Evolutionary conservation across 2,113 vertebrate species (phyloP).

Genomic region (Malurus alboscapulatus): DNA sequence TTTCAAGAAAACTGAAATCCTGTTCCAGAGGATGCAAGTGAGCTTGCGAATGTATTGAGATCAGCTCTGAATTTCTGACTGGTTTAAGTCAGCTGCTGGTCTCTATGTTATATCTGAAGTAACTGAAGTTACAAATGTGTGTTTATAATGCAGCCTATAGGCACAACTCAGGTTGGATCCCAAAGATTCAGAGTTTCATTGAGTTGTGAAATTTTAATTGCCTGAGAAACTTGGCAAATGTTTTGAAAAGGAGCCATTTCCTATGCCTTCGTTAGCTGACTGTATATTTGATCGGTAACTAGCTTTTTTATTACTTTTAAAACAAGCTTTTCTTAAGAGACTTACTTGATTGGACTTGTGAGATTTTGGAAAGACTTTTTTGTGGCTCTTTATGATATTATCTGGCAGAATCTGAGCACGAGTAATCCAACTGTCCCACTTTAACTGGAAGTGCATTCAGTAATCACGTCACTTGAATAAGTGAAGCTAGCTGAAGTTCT

Average conservation of each 20-base stretch:
- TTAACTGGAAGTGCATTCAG: conserved; percentile 23
- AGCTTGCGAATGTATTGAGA: background rate
- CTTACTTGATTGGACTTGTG: background rate
- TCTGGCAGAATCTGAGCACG: background rate
- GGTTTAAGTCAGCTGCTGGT: background rate
- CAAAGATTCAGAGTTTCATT: background rate
- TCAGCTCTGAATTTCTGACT: background rate
- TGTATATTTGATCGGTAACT: background rate
- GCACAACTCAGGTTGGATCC: background rate
- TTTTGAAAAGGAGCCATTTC: conserved; percentile 12
- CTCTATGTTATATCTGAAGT: background rate
- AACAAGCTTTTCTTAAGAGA: background rate
- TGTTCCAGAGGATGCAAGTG: background rate
- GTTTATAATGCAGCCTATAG: background rate
- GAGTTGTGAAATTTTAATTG: background rate
- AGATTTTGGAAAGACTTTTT: conserved; percentile 23
- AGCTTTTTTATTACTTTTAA: background rate
- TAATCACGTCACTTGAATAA: conserved; percentile 50
- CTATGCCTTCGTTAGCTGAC: background rate
- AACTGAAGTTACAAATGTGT: background rate
- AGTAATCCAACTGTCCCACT: conserved; percentile 42
- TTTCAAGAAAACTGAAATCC: background rate
- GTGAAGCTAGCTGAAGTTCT: conserved; percentile 39
- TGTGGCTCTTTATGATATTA: conserved; percentile 6
- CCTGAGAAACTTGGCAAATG: background rate